These are phyloP conservation scores for Heteromurus nitidus DNA, from an alignment of 2,888 invertebrate species.

Conservation along the genomic window DNA sequence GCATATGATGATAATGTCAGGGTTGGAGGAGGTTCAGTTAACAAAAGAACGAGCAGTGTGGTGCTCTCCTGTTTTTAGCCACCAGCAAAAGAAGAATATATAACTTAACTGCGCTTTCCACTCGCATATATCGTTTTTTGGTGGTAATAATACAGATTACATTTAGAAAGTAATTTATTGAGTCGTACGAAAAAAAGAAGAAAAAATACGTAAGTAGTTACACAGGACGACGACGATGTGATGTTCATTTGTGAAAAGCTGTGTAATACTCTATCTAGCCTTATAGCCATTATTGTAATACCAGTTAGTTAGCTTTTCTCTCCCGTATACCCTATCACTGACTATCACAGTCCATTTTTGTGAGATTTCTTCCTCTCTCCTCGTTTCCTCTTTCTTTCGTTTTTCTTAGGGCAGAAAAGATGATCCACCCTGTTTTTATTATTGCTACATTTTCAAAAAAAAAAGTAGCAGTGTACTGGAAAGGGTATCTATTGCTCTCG, in stretches of 20 bases:
- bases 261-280: slow-evolving; percentile 23
- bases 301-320: slow-evolving; percentile 48
- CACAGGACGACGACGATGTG: slow-evolving; percentile 46
- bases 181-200: slow-evolving; percentile 71
- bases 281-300: slow-evolving; percentile 13
- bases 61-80: too few relatives aligned
- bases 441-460: too few relatives aligned
- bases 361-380: slow-evolving; percentile 44
- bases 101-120: too few relatives aligned
- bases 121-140: too few relatives aligned
- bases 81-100: too few relatives aligned
- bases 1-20: slow-evolving; percentile 11
- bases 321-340: slow-evolving; percentile 2
- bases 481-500: too few relatives aligned
- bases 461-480: too few relatives aligned
- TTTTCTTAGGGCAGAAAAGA: slow-evolving; percentile 37
- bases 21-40: too few relatives aligned
- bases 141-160: slow-evolving; percentile 74
- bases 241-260: slow-evolving; percentile 73
- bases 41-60: too few relatives aligned
- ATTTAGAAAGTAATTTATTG: slow-evolving; percentile 74
- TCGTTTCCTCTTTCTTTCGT: slow-evolving; percentile 21
- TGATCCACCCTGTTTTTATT: slow-evolving; percentile 52
- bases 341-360: slow-evolving; percentile 44
- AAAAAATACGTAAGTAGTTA: too few relatives aligned